Conservation (phyloP, 2,797 vertebrate species). For the Dicrostonyx torquatus region DNA sequence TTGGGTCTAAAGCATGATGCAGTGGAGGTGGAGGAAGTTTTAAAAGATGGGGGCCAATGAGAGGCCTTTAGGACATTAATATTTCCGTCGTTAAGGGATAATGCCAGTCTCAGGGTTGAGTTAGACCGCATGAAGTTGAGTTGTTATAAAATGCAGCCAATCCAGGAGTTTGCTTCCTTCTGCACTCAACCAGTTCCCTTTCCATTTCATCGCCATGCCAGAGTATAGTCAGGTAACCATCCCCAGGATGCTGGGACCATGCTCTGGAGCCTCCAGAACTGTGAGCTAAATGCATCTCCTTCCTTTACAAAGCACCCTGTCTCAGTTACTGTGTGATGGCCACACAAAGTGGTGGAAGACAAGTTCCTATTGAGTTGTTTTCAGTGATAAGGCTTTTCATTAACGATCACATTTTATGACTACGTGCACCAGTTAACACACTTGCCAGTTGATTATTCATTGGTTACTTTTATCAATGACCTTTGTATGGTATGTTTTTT, state of each 20-base stretch:
- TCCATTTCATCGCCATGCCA: background rate
- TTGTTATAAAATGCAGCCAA: background rate
- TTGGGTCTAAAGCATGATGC: no score
- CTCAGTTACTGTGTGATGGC: background rate
- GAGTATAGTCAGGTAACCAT: background rate
- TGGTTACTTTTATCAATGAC: background rate
- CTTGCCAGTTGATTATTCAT: background rate
- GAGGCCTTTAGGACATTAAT: background rate
- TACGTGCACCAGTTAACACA: background rate
- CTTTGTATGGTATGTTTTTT: background rate
- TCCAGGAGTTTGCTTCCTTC: background rate
- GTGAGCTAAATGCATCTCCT: background rate
- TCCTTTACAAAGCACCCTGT: background rate
- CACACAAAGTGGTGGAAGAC: background rate
- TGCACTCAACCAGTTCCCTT: background rate
- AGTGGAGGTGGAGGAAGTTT: background rate
- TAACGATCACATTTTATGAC: background rate
- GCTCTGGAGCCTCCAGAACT: background rate
- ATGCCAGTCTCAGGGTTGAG: background rate
- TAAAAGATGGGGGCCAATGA: background rate
- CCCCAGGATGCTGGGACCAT: background rate
- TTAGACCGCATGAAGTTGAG: background rate
- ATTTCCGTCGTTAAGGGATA: background rate
- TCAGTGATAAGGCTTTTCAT: background rate
- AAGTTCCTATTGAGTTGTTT: background rate